Conservation (phyloP, 37 sponge, comb jelly and placozoan species). For the Diacarnus erythraeanus region DNA sequence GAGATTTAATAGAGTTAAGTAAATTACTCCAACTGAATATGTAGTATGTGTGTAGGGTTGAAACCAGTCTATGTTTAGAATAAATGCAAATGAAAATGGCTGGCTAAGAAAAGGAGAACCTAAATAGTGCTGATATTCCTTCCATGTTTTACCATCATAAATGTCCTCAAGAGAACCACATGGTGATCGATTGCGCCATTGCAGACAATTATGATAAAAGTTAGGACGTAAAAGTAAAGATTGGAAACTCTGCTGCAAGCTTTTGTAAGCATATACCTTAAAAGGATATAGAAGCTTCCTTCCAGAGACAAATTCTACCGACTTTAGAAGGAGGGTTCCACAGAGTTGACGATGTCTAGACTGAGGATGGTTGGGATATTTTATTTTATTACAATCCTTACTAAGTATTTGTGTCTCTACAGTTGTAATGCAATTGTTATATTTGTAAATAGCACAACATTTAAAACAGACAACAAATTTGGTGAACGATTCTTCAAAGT, state of each 20-base stretch:
- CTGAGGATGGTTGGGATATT: constrained; percentile 42
- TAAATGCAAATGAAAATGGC: background rate
- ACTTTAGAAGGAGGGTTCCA: constrained; percentile 30
- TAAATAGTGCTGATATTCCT: background rate
- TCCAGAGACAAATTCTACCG: background rate
- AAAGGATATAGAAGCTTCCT: constrained; percentile 15
- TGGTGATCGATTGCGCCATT: constrained; percentile 3
- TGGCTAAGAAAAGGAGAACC: constrained; percentile 5
- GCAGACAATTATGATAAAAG: constrained; percentile 4
- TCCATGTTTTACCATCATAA: constrained; percentile 24
- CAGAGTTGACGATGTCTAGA: background rate
- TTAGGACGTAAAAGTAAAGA: background rate
- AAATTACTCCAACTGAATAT: constrained; percentile 55
- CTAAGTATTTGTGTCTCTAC: background rate
- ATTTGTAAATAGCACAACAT: constrained; percentile 20
- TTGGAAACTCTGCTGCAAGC: constrained; percentile 9
- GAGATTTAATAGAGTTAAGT: constrained; percentile 27
- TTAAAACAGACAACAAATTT: constrained; percentile 45
- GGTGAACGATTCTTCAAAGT: too few species aligned
- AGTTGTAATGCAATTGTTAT: background rate
- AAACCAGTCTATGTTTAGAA: constrained; percentile 56
- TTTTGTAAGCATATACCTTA: constrained; percentile 18
- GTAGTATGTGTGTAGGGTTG: constrained; percentile 26
- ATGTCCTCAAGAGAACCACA: background rate
- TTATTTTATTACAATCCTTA: background rate